Evolutionary conservation across 2,888 invertebrate species (phyloP), one percentile per base, ranked within the genome.

Genomic region (Vannuccia rotundouncinata): DNA sequence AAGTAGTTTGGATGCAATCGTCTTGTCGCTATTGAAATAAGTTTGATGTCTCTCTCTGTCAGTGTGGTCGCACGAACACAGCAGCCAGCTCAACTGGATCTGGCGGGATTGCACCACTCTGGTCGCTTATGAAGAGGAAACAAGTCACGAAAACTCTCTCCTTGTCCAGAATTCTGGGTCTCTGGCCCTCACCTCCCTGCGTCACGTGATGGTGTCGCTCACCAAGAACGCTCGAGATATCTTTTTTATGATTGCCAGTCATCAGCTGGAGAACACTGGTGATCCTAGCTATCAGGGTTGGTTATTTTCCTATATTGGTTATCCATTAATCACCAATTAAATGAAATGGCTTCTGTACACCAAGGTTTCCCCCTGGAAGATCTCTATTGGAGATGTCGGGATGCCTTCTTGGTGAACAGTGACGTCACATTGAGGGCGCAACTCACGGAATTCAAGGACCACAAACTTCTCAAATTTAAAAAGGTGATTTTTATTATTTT

Each of bases 401-500:
- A 95, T 88, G 91, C 92, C 27, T 96, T 97, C 88, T 90, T 96
- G 59, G 96, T 95, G 0, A 96, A 94, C 87, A 94, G 94, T 0
- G 96, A 98, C 88, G 90, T 93, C 79, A 95, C 95, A 0, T 88
- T 98, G 81, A 91, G 95, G 83, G 93, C 95, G 1, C 95, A 96
- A 85, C 90, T 98, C 0, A 95, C 94, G 0, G 98, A 98, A 89
- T 98, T 97, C 88, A 89, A 94, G 77, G 97, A 98, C 89, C 98
- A 98, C 88, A 94, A 95, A 87, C 90, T 98, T 84, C 91, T 96
- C 1, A 93, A 59, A 29, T 45, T 80, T 29, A 81, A 80, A 22
- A 79, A 79, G 31, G 79, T 45, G 45, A 45, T 45, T 45, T 45
- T 13, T 45, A 45, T 45, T 45, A 45, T 45, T 45, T 45, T 45